These are phyloP conservation scores for Pachyseris speciosa DNA, from an alignment of 64 coral and sea anemone species.

Conservation along the genomic window DNA sequence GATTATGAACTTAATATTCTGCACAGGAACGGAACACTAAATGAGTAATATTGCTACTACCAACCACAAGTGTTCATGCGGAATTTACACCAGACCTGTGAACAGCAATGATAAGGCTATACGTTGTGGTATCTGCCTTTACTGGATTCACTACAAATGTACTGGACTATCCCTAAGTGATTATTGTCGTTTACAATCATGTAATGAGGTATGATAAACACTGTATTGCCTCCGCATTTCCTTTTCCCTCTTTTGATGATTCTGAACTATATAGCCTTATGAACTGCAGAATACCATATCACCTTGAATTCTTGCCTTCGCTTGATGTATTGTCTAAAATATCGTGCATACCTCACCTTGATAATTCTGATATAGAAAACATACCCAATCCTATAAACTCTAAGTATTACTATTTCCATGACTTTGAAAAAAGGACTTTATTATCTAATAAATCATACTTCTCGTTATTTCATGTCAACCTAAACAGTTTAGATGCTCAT, in stretches of 20 bases:
- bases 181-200: background rate
- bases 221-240: slow-evolving; percentile 14
- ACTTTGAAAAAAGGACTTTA: background rate
- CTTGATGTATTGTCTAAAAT: slow-evolving; percentile 11
- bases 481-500: no score
- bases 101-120: background rate
- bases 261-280: slow-evolving; percentile 28
- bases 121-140: background rate
- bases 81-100: background rate
- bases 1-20: no score
- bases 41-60: no score
- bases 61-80: no score
- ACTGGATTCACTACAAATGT: background rate
- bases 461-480: no score
- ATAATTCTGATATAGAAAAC: slow-evolving; percentile 7
- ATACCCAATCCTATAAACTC: background rate
- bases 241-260: slow-evolving; percentile 9
- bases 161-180: background rate
- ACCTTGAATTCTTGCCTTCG: slow-evolving; percentile 9
- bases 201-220: slow-evolving; percentile 30
- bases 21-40: no score
- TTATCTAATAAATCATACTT: background rate
- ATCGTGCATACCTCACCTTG: background rate
- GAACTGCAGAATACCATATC: slow-evolving; percentile 17
- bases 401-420: background rate